A percentile compares a stretch with the other conserved stretches of the same genome.
Conservation (phyloP, 2,113 vertebrate species). For the Mobula hypostoma region DNA sequence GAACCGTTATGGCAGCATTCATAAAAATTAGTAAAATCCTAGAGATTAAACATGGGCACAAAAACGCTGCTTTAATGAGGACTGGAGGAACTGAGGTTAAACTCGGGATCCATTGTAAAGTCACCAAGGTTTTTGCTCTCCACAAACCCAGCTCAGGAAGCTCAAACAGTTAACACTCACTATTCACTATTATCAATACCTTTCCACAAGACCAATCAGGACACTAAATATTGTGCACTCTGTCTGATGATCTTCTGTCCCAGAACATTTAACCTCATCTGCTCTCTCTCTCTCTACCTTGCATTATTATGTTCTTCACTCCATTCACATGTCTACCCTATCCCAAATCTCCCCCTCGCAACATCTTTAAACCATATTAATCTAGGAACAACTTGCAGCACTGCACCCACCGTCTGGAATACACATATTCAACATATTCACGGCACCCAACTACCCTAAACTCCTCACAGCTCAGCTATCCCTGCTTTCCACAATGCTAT, state of each 20-base stretch:
- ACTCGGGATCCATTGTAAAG: neutral
- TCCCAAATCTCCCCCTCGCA: neutral
- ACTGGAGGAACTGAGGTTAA: neutral
- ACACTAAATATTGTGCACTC: neutral
- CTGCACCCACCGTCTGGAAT: neutral
- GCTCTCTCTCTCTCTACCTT: neutral
- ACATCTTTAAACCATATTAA: neutral
- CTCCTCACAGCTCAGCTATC: neutral
- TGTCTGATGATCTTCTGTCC: neutral
- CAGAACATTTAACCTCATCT: neutral
- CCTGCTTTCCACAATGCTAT: neutral
- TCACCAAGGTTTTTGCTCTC: neutral
- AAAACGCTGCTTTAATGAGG: neutral
- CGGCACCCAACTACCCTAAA: neutral
- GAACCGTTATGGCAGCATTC: constrained; percentile 18
- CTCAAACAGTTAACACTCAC: neutral
- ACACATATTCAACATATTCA: neutral
- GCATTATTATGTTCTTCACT: neutral
- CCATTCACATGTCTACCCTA: neutral
- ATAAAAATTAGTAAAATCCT: constrained; percentile 1
- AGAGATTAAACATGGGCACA: constrained; percentile 20
- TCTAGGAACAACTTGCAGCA: neutral
- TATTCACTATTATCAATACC: neutral
- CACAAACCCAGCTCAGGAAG: neutral
- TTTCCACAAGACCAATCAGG: neutral